Evolutionary conservation across 2,888 invertebrate species (phyloP).

Genomic region (Cantharis rufa): DNA sequence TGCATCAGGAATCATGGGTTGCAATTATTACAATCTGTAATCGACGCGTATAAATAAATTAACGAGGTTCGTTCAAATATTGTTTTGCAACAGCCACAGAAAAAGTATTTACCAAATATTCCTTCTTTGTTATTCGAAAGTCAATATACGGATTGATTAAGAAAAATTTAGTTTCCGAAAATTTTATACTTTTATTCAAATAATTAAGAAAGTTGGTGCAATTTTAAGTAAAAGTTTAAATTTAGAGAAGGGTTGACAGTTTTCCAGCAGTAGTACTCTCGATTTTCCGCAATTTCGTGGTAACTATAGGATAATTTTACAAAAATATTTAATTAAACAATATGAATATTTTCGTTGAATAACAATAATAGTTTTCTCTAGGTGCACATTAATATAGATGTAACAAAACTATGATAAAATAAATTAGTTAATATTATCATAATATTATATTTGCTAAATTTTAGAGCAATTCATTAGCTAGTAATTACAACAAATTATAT

Average conservation of each 20-base stretch:
- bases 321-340: neutral
- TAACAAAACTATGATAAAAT: neutral
- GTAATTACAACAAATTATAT: neutral
- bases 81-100: too few relatives aligned
- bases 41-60: too few relatives aligned
- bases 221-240: neutral
- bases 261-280: neutral
- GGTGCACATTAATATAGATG: neutral
- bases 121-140: too few relatives aligned
- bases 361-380: neutral
- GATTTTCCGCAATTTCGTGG: neutral
- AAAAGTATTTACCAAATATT: too few relatives aligned
- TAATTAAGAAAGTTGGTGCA: neutral
- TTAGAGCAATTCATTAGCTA: neutral
- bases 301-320: neutral
- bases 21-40: too few relatives aligned
- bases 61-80: too few relatives aligned
- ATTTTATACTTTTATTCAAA: neutral
- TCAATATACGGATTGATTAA: too few relatives aligned
- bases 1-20: too few relatives aligned
- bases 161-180: neutral
- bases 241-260: neutral
- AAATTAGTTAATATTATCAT: neutral
- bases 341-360: too few relatives aligned
- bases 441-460: neutral